phyloP scores from a whole-genome alignment of 2,888 invertebrate species.

The Drosophila basisetae region DNA sequence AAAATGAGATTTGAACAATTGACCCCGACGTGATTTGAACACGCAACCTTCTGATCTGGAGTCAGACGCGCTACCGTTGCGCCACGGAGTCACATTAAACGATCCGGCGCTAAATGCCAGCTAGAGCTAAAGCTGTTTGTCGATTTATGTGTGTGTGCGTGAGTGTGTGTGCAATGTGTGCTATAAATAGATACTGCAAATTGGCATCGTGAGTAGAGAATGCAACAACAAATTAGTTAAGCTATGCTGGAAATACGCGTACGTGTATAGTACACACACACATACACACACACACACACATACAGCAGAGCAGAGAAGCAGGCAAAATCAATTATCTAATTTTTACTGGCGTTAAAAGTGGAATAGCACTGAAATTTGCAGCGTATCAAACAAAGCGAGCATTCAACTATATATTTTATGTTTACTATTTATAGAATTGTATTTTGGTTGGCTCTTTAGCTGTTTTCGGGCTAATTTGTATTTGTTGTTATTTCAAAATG shows the following conservation, averaged over 20 bases:
- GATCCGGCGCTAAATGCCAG: conserved; percentile 25
- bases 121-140: background rate
- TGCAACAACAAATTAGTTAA: conserved; percentile 13
- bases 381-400: background rate
- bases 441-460: background rate
- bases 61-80: conserved; percentile 65
- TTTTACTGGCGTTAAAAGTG: background rate
- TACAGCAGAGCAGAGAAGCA: background rate
- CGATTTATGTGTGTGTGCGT: background rate
- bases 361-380: background rate
- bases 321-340: conserved; percentile 15
- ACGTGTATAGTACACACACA: background rate
- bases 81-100: conserved; percentile 55
- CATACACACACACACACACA: background rate
- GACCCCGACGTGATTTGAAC: conserved; percentile 65
- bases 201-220: background rate
- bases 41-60: conserved; percentile 65
- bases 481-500: background rate
- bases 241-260: background rate
- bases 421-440: background rate
- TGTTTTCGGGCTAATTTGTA: background rate
- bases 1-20: background rate
- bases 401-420: background rate
- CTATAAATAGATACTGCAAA: background rate
- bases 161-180: background rate